phyloP scores from a whole-genome alignment of 2,888 invertebrate species.

The Fabriciana adippe region DNA sequence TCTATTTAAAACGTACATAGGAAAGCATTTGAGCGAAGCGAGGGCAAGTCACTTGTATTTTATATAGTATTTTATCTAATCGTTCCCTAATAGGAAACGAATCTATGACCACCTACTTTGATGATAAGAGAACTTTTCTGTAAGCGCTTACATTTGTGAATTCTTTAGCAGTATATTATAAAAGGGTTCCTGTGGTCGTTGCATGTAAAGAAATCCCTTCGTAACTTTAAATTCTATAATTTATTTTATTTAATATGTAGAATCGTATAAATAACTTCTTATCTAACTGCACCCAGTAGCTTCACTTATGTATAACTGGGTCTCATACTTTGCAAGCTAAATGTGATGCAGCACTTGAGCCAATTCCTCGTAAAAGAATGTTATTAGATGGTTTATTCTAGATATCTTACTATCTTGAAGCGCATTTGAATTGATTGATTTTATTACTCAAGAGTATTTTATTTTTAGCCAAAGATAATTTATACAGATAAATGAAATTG shows the following conservation, averaged over 20 bases:
- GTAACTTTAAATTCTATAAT: neutral
- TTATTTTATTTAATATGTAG: conserved; percentile 7
- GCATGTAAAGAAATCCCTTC: neutral
- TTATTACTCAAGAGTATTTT: no score
- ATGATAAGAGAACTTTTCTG: no score
- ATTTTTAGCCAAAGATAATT: no score
- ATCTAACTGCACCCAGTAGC: conserved; percentile 17
- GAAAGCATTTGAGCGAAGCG: no score
- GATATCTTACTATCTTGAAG: neutral
- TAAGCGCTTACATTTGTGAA: no score
- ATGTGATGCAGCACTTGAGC: conserved; percentile 15
- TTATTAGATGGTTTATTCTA: conserved; percentile 10
- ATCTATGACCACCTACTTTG: no score
- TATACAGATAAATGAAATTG: no score
- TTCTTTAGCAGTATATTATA: no score
- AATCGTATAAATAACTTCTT: conserved; percentile 15
- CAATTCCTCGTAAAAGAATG: conserved; percentile 10
- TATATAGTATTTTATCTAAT: no score
- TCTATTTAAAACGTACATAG: no score
- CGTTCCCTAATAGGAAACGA: no score
- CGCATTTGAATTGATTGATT: neutral
- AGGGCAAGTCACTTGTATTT: no score
- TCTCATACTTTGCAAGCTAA: conserved; percentile 21
- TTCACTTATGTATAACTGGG: conserved; percentile 15
- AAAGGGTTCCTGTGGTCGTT: neutral